Base-by-base conservation (phyloP, 1,140 invertebrate species). In the Pachypeltis micranthus region DNA sequence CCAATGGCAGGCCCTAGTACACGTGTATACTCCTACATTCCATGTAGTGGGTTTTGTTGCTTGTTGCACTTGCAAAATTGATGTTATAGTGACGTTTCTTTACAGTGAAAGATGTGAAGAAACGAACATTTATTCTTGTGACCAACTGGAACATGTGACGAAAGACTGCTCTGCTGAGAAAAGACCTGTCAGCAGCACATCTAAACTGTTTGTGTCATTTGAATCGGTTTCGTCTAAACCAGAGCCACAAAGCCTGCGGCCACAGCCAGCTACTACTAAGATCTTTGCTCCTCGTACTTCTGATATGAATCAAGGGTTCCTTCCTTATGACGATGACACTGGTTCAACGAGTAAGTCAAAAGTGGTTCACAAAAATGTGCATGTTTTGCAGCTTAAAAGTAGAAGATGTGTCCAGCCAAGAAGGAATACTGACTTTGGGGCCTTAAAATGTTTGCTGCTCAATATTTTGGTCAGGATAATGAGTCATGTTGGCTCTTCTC, bases 241-340 rank as follows among this genome's bases (percentile, higher is more conserved):
- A n/a, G n/a, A n/a, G n/a, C n/a, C n/a, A n/a, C n/a, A 16, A 31
- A 21, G 19, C 44, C 71, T 74, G 2, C 69, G 74, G 24, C 82
- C 84, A 3, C 80, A 84, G 71, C 82, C 83, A 56, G 81, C 85
- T 63, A 87, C 86, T 44, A 80, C 82, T 66, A 83, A 83, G 69
- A 88, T 92, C 70, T 91, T 93, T 74, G 85, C 84, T 63, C 89
- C 87, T 67, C 83, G 86, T 71, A 88, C 91, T 63, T 83, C 91
- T 80, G 91, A 93, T 75, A 93, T 96, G 91, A 92, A 89, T 76
- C 89, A 90, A 76, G 89, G 88, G 69, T 95, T 90, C 78, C 81
- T 93, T 68, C 88, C 85, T 72, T 92, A 91, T 75, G 84, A 85
- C 68, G 89, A 91, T 71, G 85, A 93, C 75, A 85, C 90, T 70